Evolutionary conservation across 2,888 invertebrate species (phyloP).

Genomic region (Leuctra nigra): DNA sequence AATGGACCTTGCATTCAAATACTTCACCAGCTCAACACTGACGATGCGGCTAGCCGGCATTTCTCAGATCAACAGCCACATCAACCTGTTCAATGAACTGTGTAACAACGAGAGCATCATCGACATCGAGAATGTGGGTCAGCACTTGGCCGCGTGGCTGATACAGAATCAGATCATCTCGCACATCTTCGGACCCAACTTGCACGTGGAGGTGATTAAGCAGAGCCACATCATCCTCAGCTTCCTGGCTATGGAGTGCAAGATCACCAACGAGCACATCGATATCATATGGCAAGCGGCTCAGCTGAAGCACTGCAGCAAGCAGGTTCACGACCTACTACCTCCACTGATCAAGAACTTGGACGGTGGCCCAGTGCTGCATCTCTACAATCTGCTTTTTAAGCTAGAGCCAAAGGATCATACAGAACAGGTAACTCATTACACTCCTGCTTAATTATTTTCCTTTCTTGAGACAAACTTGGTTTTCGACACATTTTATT

Average conservation of each 20-base stretch:
- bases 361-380: conserved; percentile 80
- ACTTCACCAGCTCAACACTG: conserved; percentile 88
- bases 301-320: conserved; percentile 89
- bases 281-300: conserved; percentile 93
- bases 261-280: conserved; percentile 83
- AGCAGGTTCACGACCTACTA: conserved; percentile 77
- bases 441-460: too few species aligned
- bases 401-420: conserved; percentile 85
- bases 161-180: conserved; percentile 84
- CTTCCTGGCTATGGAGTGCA: conserved; percentile 86
- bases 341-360: conserved; percentile 86
- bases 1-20: conserved; percentile 88
- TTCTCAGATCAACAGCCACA: conserved; percentile 90
- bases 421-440: conserved; percentile 75
- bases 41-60: conserved; percentile 92
- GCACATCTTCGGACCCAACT: conserved; percentile 93
- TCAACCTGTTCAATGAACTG: conserved; percentile 84
- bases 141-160: conserved; percentile 82
- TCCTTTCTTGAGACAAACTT: too few species aligned
- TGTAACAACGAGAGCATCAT: conserved; percentile 82
- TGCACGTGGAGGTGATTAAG: conserved; percentile 93
- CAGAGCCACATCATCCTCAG: conserved; percentile 90
- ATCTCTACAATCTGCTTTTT: conserved; percentile 80
- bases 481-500: too few species aligned
- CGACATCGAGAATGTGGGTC: conserved; percentile 78